Conservation (phyloP, 2,113 vertebrate species). For the Cryptomyrus ogoouensis region DNA sequence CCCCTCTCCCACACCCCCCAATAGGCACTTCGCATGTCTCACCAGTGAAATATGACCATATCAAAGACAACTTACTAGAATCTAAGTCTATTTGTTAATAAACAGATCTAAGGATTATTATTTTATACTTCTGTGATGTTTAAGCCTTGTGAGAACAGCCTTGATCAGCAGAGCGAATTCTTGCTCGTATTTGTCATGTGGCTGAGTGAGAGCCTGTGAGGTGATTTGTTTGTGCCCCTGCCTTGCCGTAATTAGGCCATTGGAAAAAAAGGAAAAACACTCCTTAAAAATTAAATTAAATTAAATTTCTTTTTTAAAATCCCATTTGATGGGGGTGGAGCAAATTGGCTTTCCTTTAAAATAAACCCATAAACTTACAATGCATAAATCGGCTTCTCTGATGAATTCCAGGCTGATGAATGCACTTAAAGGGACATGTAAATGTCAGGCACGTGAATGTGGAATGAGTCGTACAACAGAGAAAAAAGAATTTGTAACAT, state of each 20-base stretch:
- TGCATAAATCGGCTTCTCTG: conserved; percentile 20
- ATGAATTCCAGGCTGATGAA: conserved; percentile 10
- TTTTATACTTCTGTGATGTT: conserved; percentile 4
- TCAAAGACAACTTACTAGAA: not conserved
- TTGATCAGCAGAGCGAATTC: conserved; percentile 5
- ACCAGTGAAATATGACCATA: not conserved
- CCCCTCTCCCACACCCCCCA: not conserved
- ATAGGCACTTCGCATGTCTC: not conserved
- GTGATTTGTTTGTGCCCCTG: conserved; percentile 12
- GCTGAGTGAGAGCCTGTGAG: not conserved
- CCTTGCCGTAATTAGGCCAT: conserved; percentile 22
- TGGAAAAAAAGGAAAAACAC: not conserved
- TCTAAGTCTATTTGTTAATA: conserved; percentile 8
- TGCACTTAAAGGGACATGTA: conserved; percentile 13
- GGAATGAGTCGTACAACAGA: not conserved
- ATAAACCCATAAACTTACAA: conserved; percentile 15
- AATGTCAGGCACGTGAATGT: conserved; percentile 21
- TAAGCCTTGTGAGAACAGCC: not conserved
- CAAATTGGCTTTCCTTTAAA: conserved; percentile 19
- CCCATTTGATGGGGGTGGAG: not conserved
- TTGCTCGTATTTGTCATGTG: not conserved
- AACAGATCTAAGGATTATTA: not conserved
- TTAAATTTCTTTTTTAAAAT: conserved; percentile 17
- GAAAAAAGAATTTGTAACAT: not conserved
- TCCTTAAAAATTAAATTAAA: conserved; percentile 8